These are phyloP conservation scores for Ecliptopera silaceata DNA, from an alignment of 2,888 invertebrate genomes.

Conservation along the genomic window DNA sequence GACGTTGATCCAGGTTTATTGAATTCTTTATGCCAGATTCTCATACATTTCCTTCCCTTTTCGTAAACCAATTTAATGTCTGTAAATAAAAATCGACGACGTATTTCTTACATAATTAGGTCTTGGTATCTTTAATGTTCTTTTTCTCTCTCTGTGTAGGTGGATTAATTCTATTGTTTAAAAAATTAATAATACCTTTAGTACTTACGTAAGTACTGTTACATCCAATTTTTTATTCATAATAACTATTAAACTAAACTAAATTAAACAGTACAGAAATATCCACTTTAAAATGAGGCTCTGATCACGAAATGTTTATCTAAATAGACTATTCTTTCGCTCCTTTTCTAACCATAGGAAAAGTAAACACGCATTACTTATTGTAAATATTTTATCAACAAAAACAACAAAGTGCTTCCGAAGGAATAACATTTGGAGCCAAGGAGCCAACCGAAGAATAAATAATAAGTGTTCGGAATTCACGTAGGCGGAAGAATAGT, in stretches of 20 bases:
- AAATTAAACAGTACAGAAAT: no score
- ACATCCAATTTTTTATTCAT: no score
- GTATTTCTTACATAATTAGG: slow-evolving; percentile 6
- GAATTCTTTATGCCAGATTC: slow-evolving; percentile 7
- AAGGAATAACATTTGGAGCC: slow-evolving; percentile 25
- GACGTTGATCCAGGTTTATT: slow-evolving; percentile 16
- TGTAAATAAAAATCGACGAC: background rate
- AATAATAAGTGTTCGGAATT: slow-evolving; percentile 34
- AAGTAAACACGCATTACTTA: background rate
- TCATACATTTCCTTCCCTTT: slow-evolving; percentile 1
- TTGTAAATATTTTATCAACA: slow-evolving; percentile 16
- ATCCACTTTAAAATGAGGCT: no score
- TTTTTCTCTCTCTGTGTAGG: slow-evolving; percentile 29
- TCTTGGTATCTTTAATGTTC: background rate
- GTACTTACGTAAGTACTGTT: no score
- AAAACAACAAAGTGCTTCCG: slow-evolving; percentile 18
- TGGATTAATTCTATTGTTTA: background rate
- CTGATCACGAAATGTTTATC: no score
- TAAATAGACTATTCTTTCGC: no score
- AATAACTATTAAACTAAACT: no score
- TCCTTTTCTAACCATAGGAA: no score
- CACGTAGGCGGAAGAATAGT: slow-evolving; percentile 71
- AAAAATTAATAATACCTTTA: background rate
- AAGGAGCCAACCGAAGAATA: slow-evolving; percentile 23
- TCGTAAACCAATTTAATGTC: background rate